Conservation (phyloP, 2,888 invertebrate genomes). For the Coleophora flavipennella region DNA sequence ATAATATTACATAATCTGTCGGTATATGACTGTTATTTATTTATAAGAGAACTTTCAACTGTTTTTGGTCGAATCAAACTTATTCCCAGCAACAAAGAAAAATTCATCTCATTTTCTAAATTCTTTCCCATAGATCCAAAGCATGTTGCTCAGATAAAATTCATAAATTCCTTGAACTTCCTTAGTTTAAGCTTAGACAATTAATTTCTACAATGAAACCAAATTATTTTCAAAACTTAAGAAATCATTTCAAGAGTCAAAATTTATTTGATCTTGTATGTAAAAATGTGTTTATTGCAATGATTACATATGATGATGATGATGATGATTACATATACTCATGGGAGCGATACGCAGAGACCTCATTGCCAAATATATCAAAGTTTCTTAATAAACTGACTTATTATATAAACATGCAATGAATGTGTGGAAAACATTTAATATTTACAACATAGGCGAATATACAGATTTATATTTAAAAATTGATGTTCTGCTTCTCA, state of each 20-base stretch:
- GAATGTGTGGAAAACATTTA: constrained; percentile 6
- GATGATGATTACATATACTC: constrained; percentile 10
- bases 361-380: constrained; percentile 1
- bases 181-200: constrained; percentile 9
- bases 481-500: constrained; percentile 8
- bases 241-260: constrained; percentile 1
- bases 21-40: constrained; percentile 16
- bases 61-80: constrained; percentile 2
- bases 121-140: background rate
- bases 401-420: background rate
- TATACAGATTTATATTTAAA: constrained; percentile 11
- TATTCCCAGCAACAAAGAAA: constrained; percentile 8
- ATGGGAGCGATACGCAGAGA: constrained; percentile 7
- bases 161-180: constrained; percentile 5
- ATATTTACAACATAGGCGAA: constrained; percentile 6
- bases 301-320: too few relatives aligned
- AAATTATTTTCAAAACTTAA: constrained; percentile 4
- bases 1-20: constrained; percentile 18
- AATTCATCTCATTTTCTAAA: constrained; percentile 9
- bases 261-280: constrained; percentile 3
- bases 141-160: constrained; percentile 3
- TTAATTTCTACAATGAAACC: constrained; percentile 4
- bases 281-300: constrained; percentile 8
- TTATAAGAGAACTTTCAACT: constrained; percentile 7
- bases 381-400: background rate